These are phyloP conservation scores for Cavia aperea DNA, from an alignment of 2,113 vertebrate genomes.

Conservation along the genomic window DNA sequence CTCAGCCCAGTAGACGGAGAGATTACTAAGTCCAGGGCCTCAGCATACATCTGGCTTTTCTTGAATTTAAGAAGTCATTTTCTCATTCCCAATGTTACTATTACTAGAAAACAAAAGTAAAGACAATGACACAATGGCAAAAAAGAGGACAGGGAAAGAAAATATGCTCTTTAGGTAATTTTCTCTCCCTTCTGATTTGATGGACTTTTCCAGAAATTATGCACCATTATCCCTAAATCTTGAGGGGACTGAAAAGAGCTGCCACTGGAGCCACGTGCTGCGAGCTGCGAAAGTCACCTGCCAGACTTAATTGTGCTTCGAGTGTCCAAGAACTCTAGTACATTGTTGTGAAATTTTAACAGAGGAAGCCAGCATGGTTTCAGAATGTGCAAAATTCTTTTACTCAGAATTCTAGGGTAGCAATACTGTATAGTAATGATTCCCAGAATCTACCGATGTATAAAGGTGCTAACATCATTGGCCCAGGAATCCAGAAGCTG, in stretches of 20 bases:
- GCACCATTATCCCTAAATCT: background rate
- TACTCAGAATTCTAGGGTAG: background rate
- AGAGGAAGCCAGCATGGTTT: background rate
- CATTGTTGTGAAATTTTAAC: conserved; percentile 17
- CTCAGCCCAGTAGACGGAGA: background rate
- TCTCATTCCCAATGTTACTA: background rate
- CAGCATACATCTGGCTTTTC: background rate
- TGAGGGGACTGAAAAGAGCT: background rate
- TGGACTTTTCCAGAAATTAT: background rate
- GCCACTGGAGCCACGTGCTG: background rate
- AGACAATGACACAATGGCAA: background rate
- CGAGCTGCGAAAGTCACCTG: background rate
- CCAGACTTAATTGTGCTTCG: conserved; percentile 17
- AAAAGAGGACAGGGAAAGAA: background rate
- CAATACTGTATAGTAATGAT: background rate
- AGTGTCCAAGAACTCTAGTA: conserved; percentile 14
- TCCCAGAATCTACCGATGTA: background rate
- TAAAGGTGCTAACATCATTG: background rate
- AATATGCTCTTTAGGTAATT: background rate
- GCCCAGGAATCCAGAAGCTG: background rate
- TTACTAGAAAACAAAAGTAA: conserved; percentile 10
- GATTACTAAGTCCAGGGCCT: background rate
- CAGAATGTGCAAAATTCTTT: conserved; percentile 9
- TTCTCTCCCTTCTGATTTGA: background rate
- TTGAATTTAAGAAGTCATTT: background rate